Percentiles rank a stretch among this genome's conserved stretches.
Conservation (phyloP, 2,113 vertebrate species). For the Tetraodon nigroviridis region DNA sequence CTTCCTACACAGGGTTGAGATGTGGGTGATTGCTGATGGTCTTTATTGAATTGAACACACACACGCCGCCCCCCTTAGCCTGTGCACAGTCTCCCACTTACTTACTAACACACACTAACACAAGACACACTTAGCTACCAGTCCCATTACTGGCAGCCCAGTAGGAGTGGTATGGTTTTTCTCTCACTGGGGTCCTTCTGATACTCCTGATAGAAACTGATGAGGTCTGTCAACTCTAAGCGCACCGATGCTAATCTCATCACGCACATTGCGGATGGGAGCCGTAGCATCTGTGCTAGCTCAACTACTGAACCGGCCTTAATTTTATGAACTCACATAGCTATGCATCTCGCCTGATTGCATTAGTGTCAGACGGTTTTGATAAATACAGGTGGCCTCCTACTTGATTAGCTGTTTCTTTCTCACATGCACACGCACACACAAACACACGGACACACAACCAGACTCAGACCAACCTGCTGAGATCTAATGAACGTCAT, state of each 20-base stretch:
- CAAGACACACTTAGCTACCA: conserved; percentile 1
- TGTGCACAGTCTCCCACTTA: background rate
- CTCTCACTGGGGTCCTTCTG: conserved; percentile 38
- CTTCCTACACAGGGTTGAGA: conserved; percentile 44
- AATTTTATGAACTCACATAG: conserved; percentile 69
- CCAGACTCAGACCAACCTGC: conserved; percentile 20
- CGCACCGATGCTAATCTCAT: conserved; percentile 65
- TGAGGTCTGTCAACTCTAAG: conserved; percentile 61
- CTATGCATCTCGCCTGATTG: conserved; percentile 69
- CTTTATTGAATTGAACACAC: conserved; percentile 42
- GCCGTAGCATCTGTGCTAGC: conserved; percentile 51
- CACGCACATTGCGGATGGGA: conserved; percentile 46
- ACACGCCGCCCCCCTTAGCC: background rate
- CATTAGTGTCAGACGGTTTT: conserved; percentile 67
- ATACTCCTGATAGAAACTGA: conserved; percentile 67
- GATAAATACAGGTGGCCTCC: conserved; percentile 61
- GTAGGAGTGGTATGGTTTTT: conserved; percentile 42
- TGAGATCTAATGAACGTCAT: conserved; percentile 44
- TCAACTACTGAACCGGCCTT: conserved; percentile 46
- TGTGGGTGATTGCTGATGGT: conserved; percentile 46
- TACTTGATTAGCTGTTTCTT: conserved; percentile 60
- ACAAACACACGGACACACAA: conserved; percentile 5
- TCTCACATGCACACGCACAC: background rate
- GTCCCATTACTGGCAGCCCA: conserved; percentile 3
- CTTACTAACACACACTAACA: background rate